These are phyloP conservation scores for Mimumesa dahlbomi DNA, from an alignment of 2,888 invertebrate species.

Conservation along the genomic window DNA sequence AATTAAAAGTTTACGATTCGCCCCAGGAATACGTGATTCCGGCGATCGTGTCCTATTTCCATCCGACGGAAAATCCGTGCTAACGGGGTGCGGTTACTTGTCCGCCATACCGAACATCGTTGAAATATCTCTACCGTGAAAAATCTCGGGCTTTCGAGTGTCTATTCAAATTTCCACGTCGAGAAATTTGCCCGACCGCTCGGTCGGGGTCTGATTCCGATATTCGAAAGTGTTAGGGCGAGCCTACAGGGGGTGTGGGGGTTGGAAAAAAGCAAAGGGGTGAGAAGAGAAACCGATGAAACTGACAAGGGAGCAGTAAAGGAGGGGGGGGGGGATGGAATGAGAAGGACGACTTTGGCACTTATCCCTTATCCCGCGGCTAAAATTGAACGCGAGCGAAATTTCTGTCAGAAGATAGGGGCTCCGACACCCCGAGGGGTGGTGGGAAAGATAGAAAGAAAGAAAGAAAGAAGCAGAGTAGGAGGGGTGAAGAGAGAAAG, in stretches of 20 bases:
- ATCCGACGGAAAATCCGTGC: too few species aligned
- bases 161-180: too few species aligned
- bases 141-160: too few species aligned
- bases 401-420: slow-evolving; percentile 53
- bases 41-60: too few species aligned
- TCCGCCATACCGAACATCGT: too few species aligned
- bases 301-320: slow-evolving; percentile 1
- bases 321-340: slow-evolving; percentile 13
- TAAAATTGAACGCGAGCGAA: slow-evolving; percentile 65
- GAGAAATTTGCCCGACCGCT: background rate
- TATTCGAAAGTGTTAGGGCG: background rate
- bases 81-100: too few species aligned
- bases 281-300: slow-evolving; percentile 22
- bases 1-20: slow-evolving; percentile 61
- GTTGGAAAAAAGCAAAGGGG: slow-evolving; percentile 11
- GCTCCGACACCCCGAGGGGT: slow-evolving; percentile 41
- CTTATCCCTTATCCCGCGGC: slow-evolving; percentile 64
- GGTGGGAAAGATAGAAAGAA: slow-evolving; percentile 6
- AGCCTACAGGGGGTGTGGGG: too few species aligned
- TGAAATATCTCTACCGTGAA: too few species aligned
- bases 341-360: slow-evolving; percentile 52
- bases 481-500: slow-evolving; percentile 38
- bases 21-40: slow-evolving; percentile 33
- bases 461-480: background rate
- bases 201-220: background rate